Percentiles rank a stretch among this genome's conserved stretches.
These are phyloP conservation scores for Ascidia mentula DNA, from an alignment of 23 tunicate genomes.

Conservation along the genomic window DNA sequence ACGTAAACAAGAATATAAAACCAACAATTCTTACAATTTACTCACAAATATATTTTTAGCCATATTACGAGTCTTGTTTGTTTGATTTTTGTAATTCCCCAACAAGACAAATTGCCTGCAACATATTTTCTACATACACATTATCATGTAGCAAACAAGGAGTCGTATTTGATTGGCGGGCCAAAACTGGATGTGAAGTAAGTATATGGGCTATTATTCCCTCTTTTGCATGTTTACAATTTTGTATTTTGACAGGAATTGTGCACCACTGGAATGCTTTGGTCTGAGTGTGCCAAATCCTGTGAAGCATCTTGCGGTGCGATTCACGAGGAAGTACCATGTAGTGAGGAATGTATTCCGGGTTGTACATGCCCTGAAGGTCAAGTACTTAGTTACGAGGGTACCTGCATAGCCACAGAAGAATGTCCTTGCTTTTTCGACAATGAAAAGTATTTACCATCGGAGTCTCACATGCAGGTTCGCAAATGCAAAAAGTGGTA, in stretches of 20 bases:
- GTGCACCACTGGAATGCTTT: constrained; percentile 75
- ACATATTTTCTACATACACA: constrained; percentile 78
- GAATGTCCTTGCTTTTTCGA: constrained; percentile 95
- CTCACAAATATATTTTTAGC: constrained; percentile 27
- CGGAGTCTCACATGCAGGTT: constrained; percentile 94
- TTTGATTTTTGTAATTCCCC: constrained; percentile 81
- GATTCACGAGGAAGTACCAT: constrained; percentile 82
- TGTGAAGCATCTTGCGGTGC: constrained; percentile 98
- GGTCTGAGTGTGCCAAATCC: constrained; percentile 91
- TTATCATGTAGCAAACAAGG: constrained; percentile 85
- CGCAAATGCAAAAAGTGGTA: background rate
- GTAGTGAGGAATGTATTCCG: constrained; percentile 97
- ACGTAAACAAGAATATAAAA: constrained; percentile 25
- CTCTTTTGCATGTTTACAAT: background rate
- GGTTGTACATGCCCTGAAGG: constrained; percentile 98
- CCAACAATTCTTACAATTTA: background rate
- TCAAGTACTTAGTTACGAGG: constrained; percentile 86
- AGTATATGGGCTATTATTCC: background rate
- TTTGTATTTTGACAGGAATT: constrained; percentile 26
- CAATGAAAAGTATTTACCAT: constrained; percentile 74
- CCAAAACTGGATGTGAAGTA: constrained; percentile 70
- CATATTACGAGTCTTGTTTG: constrained; percentile 89
- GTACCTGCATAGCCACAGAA: constrained; percentile 61
- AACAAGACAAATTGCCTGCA: constrained; percentile 53
- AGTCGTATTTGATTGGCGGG: constrained; percentile 88